These are phyloP conservation scores for Cosmorhoe ocellata DNA, from an alignment of 2,888 invertebrate species.

Conservation along the genomic window DNA sequence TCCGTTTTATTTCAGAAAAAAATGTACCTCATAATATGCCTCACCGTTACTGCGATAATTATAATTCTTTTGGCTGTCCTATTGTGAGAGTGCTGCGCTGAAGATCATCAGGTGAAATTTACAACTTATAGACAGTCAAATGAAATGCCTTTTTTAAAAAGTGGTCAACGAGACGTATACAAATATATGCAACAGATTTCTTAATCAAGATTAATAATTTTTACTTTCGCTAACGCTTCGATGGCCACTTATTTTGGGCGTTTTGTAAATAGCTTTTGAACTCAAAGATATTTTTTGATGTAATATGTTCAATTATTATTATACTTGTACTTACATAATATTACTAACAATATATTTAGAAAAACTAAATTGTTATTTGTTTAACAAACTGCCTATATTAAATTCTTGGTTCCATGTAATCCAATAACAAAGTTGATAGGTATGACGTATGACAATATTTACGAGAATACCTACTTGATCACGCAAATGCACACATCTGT, in stretches of 20 bases:
- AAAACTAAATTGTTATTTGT: no score
- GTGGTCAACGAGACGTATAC: background rate
- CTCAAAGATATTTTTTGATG: conserved; percentile 1
- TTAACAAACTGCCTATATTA: no score
- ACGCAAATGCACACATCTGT: conserved; percentile 17
- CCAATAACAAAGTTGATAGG: no score
- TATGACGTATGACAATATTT: no score
- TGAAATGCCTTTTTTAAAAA: background rate
- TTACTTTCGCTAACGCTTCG: background rate
- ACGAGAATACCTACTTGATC: background rate
- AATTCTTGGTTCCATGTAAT: no score
- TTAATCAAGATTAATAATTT: no score
- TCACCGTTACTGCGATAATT: conserved; percentile 20
- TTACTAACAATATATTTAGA: no score
- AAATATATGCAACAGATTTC: background rate
- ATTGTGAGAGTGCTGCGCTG: conserved; percentile 14
- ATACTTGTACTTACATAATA: background rate
- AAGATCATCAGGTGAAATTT: conserved; percentile 18
- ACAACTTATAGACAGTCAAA: background rate
- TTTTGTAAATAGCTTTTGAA: conserved; percentile 9
- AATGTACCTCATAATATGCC: conserved; percentile 93
- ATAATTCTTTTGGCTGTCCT: conserved; percentile 18
- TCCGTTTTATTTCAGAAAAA: conserved; percentile 90
- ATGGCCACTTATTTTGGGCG: conserved; percentile 1
- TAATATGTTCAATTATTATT: background rate